Percentiles rank a stretch among this genome's conserved stretches.
phyloP scores from a whole-genome alignment of 2,888 invertebrate species.

The Entomobrya proxima region DNA sequence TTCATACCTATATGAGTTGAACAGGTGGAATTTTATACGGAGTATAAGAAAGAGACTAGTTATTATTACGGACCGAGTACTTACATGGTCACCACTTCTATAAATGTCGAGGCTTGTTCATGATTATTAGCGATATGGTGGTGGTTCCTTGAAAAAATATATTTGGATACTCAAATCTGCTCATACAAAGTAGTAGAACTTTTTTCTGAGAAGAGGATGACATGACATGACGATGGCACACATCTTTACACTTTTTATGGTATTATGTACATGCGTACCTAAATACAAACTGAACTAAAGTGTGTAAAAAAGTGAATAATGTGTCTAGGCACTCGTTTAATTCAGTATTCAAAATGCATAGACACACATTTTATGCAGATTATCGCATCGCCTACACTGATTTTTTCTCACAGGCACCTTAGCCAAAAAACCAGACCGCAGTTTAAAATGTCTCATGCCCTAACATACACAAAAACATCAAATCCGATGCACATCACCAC shows the following conservation, averaged over 20 bases:
- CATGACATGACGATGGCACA: slow-evolving; percentile 54
- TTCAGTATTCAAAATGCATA: slow-evolving; percentile 11
- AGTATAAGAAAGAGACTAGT: slow-evolving; percentile 13
- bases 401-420: slow-evolving; percentile 11
- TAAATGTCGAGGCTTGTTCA: slow-evolving; percentile 41
- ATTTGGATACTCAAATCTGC: neutral
- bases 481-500: neutral
- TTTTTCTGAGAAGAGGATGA: slow-evolving; percentile 32
- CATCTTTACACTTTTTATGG: slow-evolving; percentile 49
- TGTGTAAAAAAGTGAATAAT: slow-evolving; percentile 21
- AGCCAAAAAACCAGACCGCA: slow-evolving; percentile 28
- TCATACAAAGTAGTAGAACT: neutral
- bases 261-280: slow-evolving; percentile 10
- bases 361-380: slow-evolving; percentile 38
- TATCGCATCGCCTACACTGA: slow-evolving; percentile 51
- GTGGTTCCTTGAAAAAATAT: slow-evolving; percentile 51
- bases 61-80: slow-evolving; percentile 18
- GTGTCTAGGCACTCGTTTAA: neutral
- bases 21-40: neutral
- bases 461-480: neutral
- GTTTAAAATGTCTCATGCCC: slow-evolving; percentile 40
- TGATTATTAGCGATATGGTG: slow-evolving; percentile 30
- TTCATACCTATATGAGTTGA: neutral
- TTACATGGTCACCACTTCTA: slow-evolving; percentile 61
- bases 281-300: slow-evolving; percentile 16